Conservation (phyloP, 1,140 invertebrate genomes). For the Drosophila mayri region DNA sequence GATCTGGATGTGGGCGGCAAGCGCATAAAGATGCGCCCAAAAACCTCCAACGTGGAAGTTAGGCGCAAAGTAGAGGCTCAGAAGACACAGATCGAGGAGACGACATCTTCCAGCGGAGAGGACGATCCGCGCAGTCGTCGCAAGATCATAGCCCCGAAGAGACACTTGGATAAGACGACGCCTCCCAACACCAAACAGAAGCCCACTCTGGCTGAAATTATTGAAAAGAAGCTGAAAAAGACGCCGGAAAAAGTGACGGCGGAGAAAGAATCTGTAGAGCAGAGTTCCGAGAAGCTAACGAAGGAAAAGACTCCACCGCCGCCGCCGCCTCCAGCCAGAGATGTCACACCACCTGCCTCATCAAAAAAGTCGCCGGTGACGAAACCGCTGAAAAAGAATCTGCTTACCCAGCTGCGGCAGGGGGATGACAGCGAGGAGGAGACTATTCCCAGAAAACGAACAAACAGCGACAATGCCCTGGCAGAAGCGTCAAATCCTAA, state of each 20-base stretch:
- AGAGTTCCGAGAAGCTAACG: neutral
- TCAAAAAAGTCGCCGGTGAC: slow-evolving; percentile 73
- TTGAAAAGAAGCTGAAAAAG: slow-evolving; percentile 79
- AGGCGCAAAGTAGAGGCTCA: slow-evolving; percentile 87
- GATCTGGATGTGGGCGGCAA: slow-evolving; percentile 86
- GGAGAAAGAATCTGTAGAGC: neutral
- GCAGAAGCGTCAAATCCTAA: slow-evolving; percentile 8
- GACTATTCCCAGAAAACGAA: slow-evolving; percentile 66
- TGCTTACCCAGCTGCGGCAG: slow-evolving; percentile 70
- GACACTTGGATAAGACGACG: slow-evolving; percentile 48
- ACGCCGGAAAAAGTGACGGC: slow-evolving; percentile 41
- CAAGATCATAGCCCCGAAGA: slow-evolving; percentile 64
- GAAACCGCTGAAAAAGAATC: slow-evolving; percentile 77
- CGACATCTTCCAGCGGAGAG: slow-evolving; percentile 85
- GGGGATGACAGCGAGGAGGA: slow-evolving; percentile 81
- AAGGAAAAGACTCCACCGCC: neutral
- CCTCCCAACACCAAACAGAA: slow-evolving; percentile 47
- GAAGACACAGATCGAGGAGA: slow-evolving; percentile 86
- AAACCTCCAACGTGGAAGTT: slow-evolving; percentile 86
- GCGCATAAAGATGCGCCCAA: slow-evolving; percentile 86
- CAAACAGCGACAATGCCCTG: slow-evolving; percentile 65
- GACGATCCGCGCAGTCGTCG: slow-evolving; percentile 69
- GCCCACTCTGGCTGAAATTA: slow-evolving; percentile 75
- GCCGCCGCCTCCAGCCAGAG: neutral
- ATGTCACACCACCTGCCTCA: slow-evolving; percentile 35